Conservation (phyloP, 2,888 invertebrate genomes). For the Callyntrura guangdongensis region DNA sequence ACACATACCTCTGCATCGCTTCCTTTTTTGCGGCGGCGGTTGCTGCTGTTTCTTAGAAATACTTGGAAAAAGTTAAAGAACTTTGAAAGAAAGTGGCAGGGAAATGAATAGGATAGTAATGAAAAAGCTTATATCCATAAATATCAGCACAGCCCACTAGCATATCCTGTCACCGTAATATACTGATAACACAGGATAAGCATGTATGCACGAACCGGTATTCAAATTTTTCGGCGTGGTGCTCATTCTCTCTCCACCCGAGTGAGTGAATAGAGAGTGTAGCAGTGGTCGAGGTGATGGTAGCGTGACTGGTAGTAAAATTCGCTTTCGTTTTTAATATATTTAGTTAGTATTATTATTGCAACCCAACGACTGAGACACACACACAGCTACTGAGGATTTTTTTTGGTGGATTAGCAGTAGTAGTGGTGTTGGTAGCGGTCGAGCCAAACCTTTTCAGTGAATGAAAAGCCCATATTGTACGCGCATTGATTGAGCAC, state of each 20-base stretch:
- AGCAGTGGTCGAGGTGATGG: slow-evolving; percentile 1
- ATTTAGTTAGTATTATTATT: slow-evolving; percentile 30
- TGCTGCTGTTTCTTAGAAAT: too few species aligned
- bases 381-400: too few species aligned
- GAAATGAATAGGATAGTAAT: slow-evolving; percentile 31
- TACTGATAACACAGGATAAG: background rate
- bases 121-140: too few species aligned
- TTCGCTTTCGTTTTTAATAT: slow-evolving; percentile 38
- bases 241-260: background rate
- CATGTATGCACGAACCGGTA: background rate
- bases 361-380: slow-evolving; percentile 2
- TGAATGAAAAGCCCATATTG: slow-evolving; percentile 73
- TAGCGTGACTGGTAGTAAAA: slow-evolving; percentile 66
- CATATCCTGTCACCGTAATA: too few species aligned
- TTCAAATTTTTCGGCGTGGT: background rate
- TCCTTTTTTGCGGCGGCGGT: too few species aligned
- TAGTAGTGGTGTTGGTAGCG: slow-evolving; percentile 47
- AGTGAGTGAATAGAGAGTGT: slow-evolving; percentile 1
- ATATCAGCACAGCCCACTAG: background rate
- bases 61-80: slow-evolving; percentile 40
- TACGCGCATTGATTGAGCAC: slow-evolving; percentile 84
- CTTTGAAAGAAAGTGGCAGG: slow-evolving; percentile 41
- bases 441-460: slow-evolving; percentile 57
- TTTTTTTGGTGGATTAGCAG: slow-evolving; percentile 56
- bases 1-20: too few species aligned